These are phyloP conservation scores for Varroa destructor DNA, from an alignment of 1,140 invertebrate species.

Conservation along the genomic window DNA sequence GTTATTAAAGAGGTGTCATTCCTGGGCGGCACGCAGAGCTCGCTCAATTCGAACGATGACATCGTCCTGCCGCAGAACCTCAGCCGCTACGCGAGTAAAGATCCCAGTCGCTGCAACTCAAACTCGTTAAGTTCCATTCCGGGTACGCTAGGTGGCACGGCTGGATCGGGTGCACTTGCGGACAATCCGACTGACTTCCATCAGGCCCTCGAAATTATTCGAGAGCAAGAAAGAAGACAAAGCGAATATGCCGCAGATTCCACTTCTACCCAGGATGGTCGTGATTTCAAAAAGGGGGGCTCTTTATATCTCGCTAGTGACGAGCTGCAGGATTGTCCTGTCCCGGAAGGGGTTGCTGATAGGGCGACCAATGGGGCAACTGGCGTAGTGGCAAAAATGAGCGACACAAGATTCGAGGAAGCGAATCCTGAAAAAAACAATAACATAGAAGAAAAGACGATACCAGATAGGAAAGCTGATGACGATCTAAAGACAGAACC, in stretches of 20 bases:
- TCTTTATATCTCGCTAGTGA: background rate
- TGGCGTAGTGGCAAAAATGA: background rate
- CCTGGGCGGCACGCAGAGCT: constrained; percentile 22
- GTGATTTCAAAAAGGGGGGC: background rate
- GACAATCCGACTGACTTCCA: constrained; percentile 29
- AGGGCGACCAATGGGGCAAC: background rate
- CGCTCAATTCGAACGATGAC: constrained; percentile 28
- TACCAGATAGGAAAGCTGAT: background rate
- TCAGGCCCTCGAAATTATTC: constrained; percentile 23
- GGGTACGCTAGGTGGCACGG: background rate
- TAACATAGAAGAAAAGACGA: background rate
- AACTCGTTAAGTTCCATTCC: constrained; percentile 9
- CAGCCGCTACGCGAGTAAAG: constrained; percentile 26
- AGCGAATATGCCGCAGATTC: constrained; percentile 5
- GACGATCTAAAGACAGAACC: too few species aligned
- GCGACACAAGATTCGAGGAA: background rate
- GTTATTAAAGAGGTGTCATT: constrained; percentile 24
- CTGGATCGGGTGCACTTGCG: background rate
- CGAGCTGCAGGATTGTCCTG: background rate
- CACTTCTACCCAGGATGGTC: background rate
- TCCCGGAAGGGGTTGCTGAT: background rate
- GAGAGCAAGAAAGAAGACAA: constrained; percentile 26
- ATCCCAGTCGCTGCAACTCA: constrained; percentile 23
- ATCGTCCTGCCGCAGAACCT: constrained; percentile 26
- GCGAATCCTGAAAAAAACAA: constrained; percentile 7